A percentile compares a stretch with the other conserved stretches of the same genome.
These are phyloP conservation scores for Poeciliopsis prolifica DNA, from an alignment of 2,113 vertebrate genomes.

Conservation along the genomic window DNA sequence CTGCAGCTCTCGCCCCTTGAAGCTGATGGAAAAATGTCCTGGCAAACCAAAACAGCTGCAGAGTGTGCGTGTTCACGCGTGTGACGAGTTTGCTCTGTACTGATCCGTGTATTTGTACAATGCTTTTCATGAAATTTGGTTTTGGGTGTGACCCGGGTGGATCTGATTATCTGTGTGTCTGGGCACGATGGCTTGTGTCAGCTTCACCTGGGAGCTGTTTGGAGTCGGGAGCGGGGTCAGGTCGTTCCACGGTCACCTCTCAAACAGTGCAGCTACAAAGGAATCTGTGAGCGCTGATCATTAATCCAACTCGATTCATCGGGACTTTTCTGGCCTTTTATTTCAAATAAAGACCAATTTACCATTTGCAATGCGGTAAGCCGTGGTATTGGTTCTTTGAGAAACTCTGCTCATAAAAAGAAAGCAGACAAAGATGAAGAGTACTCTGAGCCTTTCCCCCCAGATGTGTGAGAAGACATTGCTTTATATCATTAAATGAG, in stretches of 20 bases:
- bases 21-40: neutral
- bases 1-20: neutral
- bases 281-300: too few species aligned
- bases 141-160: constrained; percentile 44
- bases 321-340: neutral
- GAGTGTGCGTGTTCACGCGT: neutral
- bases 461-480: neutral
- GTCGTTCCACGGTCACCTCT: neutral
- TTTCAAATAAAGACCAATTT: neutral
- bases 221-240: constrained; percentile 17
- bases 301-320: neutral
- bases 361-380: neutral
- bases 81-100: constrained; percentile 23
- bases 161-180: constrained; percentile 31
- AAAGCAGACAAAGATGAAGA: neutral
- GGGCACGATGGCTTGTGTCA: neutral
- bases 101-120: constrained; percentile 29
- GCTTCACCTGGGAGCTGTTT: constrained; percentile 13
- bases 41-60: neutral
- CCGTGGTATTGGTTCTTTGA: neutral
- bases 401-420: neutral
- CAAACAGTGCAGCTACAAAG: neutral
- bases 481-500: constrained; percentile 3
- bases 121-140: constrained; percentile 15
- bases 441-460: neutral